Base-by-base conservation (phyloP, 2,113 vertebrate species). In the Oncorhynchus mykiss region DNA sequence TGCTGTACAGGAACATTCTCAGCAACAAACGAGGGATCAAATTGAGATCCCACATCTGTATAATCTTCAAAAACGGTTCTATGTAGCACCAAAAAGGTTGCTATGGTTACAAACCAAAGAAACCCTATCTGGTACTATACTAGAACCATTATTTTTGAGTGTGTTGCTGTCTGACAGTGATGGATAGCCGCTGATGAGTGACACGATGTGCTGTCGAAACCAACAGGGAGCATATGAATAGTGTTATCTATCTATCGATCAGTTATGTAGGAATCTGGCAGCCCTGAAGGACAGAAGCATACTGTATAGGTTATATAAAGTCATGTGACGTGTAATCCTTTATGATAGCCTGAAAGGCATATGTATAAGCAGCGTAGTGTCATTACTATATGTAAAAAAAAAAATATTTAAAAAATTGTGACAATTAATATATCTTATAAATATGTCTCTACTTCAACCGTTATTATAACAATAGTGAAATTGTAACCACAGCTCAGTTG, bases 181-280 rank as follows among this genome's bases (percentile, higher is more conserved):
- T 78, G 72, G 71, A 87, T 82, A 34, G 24, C 29, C 75, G 22
- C 74, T 76, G 67, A 84, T 77, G 78, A 66, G 71, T 75, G 78
- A 77, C 71, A 27, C 67, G 74, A 70, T 76, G 64, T 71, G 67
- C 51, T 16, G 66, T 78, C 67, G 71, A 29, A 85, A 34, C 81
- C 67, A 72, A 88, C 82, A 73, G 74, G 60, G 27, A 73, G 72
- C 67, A 54, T 76, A 78, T 79, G 76, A 86, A 81, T 76, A 77
- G 84, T 66, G 77, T 83, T 82, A 71, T 76, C 72, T 82, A 71
- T 76, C 72, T 72, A 65, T 73, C 72, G 82, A 54, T 84, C 72
- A 75, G 70, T 14, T 5, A 66, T 66, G 51, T 67, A 9, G 80
- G 22, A 72, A 71, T 67, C 74, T 78, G 67, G 75, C 73, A 73